phyloP scores from a whole-genome alignment of 2,113 vertebrate species.

The Macaca mulatta region DNA sequence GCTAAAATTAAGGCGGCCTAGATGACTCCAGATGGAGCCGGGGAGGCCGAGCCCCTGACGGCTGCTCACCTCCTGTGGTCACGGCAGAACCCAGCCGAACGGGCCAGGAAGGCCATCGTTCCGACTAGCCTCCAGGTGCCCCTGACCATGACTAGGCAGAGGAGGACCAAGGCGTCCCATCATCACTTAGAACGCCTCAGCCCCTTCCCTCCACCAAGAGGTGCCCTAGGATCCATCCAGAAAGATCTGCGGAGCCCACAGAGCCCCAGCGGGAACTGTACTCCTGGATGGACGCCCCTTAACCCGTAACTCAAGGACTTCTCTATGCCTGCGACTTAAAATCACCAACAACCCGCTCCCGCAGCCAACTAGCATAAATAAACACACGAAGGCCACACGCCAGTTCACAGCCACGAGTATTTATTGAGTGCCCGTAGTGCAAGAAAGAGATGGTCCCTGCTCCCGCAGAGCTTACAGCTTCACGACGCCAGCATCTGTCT shows the following conservation, averaged over 20 bases:
- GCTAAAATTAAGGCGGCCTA: not conserved
- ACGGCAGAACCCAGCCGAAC: not conserved
- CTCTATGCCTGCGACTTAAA: not conserved
- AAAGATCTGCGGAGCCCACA: not conserved
- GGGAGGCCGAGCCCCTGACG: not conserved
- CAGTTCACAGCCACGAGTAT: not conserved
- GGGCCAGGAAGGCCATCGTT: not conserved
- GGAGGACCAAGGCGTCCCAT: not conserved
- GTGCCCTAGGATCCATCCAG: not conserved
- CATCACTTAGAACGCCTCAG: not conserved
- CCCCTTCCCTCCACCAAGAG: not conserved
- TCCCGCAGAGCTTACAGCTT: not conserved
- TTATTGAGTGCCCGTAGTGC: conserved; percentile 56
- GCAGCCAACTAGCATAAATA: not conserved
- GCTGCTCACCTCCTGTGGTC: not conserved
- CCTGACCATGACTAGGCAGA: not conserved
- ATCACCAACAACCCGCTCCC: not conserved
- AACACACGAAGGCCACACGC: not conserved
- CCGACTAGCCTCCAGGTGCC: not conserved
- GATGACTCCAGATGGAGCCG: not conserved
- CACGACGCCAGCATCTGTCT: not conserved
- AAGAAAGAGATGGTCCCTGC: not conserved
- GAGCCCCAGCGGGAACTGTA: not conserved
- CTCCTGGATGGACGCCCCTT: not conserved
- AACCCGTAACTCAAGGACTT: not conserved